A percentile compares a stretch with the other conserved stretches of the same genome.
phyloP scores from a whole-genome alignment of 64 coral and sea anemone genomes.

The Catalaphyllia jardinei region DNA sequence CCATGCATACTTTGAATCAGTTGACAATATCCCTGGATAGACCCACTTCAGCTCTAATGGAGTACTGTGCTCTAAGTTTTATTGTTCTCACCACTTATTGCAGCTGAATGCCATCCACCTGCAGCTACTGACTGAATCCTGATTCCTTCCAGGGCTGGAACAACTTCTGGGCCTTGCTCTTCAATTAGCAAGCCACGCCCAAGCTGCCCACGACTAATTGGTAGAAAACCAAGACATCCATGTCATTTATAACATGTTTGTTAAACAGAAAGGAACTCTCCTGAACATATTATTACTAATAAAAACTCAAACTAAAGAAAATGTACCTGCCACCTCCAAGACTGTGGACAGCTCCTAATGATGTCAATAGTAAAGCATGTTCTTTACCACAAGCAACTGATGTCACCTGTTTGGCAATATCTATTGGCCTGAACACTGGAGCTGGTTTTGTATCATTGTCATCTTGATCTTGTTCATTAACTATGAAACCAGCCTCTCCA shows the following conservation, averaged over 20 bases:
- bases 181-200: slow-evolving; percentile 66
- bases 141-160: slow-evolving; percentile 89
- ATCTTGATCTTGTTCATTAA: slow-evolving; percentile 14
- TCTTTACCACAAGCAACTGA: slow-evolving; percentile 84
- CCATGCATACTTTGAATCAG: too few relatives aligned
- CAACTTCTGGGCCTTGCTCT: slow-evolving; percentile 59
- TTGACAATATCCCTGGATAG: too few relatives aligned
- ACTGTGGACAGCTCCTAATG: slow-evolving; percentile 62
- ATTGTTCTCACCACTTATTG: slow-evolving; percentile 70
- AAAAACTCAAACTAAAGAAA: not conserved
- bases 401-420: slow-evolving; percentile 29
- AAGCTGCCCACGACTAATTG: slow-evolving; percentile 91
- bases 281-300: too few relatives aligned
- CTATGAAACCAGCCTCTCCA: slow-evolving; percentile 4
- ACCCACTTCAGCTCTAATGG: too few relatives aligned
- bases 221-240: too few relatives aligned
- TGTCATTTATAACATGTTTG: too few relatives aligned
- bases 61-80: not conserved
- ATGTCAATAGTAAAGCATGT: slow-evolving; percentile 72
- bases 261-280: too few relatives aligned
- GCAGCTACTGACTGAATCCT: slow-evolving; percentile 53
- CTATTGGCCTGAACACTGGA: slow-evolving; percentile 15
- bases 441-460: not conserved
- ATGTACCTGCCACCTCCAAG: slow-evolving; percentile 87
- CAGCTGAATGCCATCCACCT: slow-evolving; percentile 97